These are phyloP conservation scores for Neodontobutis hainanensis DNA, from an alignment of 2,113 vertebrate species.

Conservation along the genomic window DNA sequence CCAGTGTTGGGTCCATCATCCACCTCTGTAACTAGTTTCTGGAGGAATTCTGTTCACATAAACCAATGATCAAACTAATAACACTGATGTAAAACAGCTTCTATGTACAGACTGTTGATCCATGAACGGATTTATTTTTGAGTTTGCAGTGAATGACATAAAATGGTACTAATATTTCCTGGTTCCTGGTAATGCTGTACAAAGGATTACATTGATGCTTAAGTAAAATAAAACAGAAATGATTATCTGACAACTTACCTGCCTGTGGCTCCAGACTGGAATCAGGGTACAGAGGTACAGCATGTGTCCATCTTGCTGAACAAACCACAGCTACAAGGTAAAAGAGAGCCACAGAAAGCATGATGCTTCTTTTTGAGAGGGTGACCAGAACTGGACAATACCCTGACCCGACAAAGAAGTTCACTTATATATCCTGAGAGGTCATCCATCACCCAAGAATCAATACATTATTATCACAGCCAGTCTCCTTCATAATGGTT, in stretches of 20 bases:
- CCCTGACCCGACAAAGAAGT: slow-evolving; percentile 28
- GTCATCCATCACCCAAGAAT: slow-evolving; percentile 74
- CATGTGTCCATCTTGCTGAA: slow-evolving; percentile 53
- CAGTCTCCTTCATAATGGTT: slow-evolving; percentile 73
- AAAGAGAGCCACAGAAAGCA: slow-evolving; percentile 69
- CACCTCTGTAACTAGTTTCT: slow-evolving; percentile 75
- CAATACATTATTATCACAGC: slow-evolving; percentile 77
- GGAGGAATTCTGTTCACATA: slow-evolving; percentile 71
- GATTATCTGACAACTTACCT: slow-evolving; percentile 58
- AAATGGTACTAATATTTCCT: no score
- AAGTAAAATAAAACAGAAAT: not conserved
- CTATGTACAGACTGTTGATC: no score
- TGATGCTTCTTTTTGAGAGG: slow-evolving; percentile 52
- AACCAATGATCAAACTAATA: slow-evolving; percentile 1
- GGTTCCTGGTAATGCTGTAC: no score
- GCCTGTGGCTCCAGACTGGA: slow-evolving; percentile 62
- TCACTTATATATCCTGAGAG: slow-evolving; percentile 73
- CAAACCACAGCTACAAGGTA: slow-evolving; percentile 72
- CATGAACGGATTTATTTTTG: no score
- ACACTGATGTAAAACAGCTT: not conserved
- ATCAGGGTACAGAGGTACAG: slow-evolving; percentile 76
- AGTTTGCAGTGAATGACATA: no score
- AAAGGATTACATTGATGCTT: not conserved
- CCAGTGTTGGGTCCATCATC: slow-evolving; percentile 61
- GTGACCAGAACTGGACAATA: slow-evolving; percentile 38